Evolutionary conservation across 2,113 vertebrate genomes (phyloP), one percentile per base, ranked within the genome.

Genomic region (Empidonax alnorum): DNA sequence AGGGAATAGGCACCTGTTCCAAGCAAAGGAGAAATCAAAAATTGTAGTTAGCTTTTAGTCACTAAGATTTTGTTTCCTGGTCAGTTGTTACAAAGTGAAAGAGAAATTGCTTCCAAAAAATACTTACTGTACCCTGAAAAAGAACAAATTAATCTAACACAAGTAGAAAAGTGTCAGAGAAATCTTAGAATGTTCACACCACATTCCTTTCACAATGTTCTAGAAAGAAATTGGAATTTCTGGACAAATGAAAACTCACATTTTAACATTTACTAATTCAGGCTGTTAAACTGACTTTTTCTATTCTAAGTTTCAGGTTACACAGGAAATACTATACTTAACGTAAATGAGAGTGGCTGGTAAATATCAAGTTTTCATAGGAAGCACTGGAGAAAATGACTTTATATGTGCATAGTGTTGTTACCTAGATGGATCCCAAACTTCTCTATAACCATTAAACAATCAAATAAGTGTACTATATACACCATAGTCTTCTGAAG

Each of bases 1-100:
- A 99, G 97, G 92, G 99, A 99, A 98, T 99, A 99, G 98, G 99
- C 99, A 98, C 99, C 99, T 99, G 96, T 78, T 93, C 46, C 42
- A 92, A 96, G 81, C 2, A 80, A 25, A 59, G 33, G 67, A 68
- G 66, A 83, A 49, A 59, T 53, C 69, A 90, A 94, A 93, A 85
- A 35, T 5, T 76, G 6, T 47, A 55, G 78, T 37, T 7, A 79
- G 55, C 6, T 39, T 49, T 86, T 37, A 79, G 55, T 89, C 44
- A 68, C 10, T 42, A 75, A 85, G 49, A 39, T 44, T 94, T 79
- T 9, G 14, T 49, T 82, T 90, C 22, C 58, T 71, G 28, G 23
- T 59, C 53, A 59, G 42, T 33, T 76, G 18, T 41, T 62, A 73
- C 4, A 41, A 84, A 88, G 37, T 25, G 39, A 79, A 83, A 80